Conservation (phyloP, 2,113 vertebrate genomes). For the Sebastes schlegelii region DNA sequence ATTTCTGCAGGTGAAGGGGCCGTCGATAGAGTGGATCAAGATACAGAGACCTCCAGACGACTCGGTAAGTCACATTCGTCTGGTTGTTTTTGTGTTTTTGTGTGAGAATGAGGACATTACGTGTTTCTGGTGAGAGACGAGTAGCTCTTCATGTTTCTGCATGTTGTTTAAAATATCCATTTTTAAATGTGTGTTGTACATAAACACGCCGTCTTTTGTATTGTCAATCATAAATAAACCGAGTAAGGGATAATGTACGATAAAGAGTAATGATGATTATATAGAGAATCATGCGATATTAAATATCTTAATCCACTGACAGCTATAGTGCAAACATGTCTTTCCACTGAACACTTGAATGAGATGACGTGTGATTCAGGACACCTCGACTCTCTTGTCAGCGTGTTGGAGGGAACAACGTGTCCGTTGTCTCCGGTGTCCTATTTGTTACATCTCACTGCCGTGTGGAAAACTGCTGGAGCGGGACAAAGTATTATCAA, state of each 20-base stretch:
- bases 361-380: too few relatives aligned
- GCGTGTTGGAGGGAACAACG: not conserved
- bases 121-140: not conserved
- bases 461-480: not conserved
- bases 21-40: slow-evolving; percentile 97
- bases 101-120: not conserved
- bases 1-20: slow-evolving; percentile 97
- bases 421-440: not conserved
- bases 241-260: too few relatives aligned
- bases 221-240: too few relatives aligned
- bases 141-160: not conserved
- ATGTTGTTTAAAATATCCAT: not conserved
- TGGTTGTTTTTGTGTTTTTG: not conserved
- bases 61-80: slow-evolving; percentile 82
- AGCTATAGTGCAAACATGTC: too few relatives aligned
- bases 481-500: not conserved
- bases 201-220: not conserved
- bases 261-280: too few relatives aligned
- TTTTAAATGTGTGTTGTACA: not conserved
- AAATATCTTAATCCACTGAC: too few relatives aligned
- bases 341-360: too few relatives aligned
- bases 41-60: slow-evolving; percentile 97
- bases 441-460: not conserved
- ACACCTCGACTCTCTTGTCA: not conserved
- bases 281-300: too few relatives aligned